These are phyloP conservation scores for Pterostichus niger DNA, from an alignment of 2,888 invertebrate species.

Conservation along the genomic window DNA sequence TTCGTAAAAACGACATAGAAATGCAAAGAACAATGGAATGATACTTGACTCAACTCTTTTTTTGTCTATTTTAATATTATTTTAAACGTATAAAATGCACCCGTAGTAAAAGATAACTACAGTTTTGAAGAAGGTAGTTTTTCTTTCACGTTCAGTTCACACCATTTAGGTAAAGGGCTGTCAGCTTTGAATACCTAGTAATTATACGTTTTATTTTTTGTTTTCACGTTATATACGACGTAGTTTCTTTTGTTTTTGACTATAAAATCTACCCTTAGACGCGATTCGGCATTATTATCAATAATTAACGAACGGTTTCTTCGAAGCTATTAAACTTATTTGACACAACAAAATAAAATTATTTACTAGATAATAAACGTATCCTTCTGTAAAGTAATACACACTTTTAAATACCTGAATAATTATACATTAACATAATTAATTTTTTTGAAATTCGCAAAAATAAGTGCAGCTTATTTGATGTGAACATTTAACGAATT, in stretches of 20 bases:
- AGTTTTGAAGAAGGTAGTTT: neutral
- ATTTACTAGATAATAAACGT: no score
- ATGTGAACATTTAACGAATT: no score
- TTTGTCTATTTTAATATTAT: conserved; percentile 20
- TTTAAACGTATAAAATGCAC: conserved; percentile 37
- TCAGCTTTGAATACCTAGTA: neutral
- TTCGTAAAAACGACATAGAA: neutral
- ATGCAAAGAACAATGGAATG: conserved; percentile 12
- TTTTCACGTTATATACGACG: neutral
- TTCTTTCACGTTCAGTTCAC: conserved; percentile 5
- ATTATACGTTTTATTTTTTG: conserved; percentile 1
- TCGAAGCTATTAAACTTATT: no score
- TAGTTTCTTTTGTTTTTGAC: conserved; percentile 6
- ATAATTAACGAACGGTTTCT: no score
- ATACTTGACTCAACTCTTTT: neutral
- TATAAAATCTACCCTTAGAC: conserved; percentile 1
- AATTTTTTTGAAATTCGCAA: no score
- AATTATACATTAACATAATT: no score
- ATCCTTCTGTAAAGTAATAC: no score
- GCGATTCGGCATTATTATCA: no score
- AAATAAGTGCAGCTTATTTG: no score
- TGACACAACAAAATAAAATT: no score
- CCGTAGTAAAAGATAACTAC: conserved; percentile 32
- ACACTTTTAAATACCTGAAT: no score
- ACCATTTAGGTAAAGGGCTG: conserved; percentile 2